Evolutionary conservation across 2,113 vertebrate species (phyloP), one percentile per base, ranked within the genome.

Genomic region (Agapornis roseicollis): DNA sequence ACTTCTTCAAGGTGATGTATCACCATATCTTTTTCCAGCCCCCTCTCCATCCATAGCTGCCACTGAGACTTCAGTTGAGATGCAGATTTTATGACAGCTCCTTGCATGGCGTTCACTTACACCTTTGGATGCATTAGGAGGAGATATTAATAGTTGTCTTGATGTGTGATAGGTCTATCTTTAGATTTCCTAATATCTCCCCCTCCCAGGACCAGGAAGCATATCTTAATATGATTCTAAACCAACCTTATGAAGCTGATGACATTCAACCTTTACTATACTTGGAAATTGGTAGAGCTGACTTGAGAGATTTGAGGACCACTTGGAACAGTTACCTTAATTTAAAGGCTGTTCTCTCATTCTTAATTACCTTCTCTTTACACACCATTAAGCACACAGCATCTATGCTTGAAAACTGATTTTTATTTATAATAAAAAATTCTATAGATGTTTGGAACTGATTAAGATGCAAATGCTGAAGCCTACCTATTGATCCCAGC

Each of bases 291-390:
- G 8, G 17, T 28, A 49, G 49, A 79, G 63, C 14, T 68, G 53
- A 78, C 49, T 35, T 50, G 15, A 19, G 13, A 37, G 14, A 23
- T 77, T 12, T 73, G 84, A 80, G 39, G 58, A 70, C 31, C 25
- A 27, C 33, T 50, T 60, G 42, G 35, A 84, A 86, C 5, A n/a
- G 44, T 79, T 29, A 53, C 20, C 18, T 92, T 85, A 53, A 85
- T 49, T 55, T 80, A 49, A 85, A 83, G 16, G 16, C 9, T 50
- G 12, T 50, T 85, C 80, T 58, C 17, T 69, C 25, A 23, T 55
- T 92, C 41, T 78, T 89, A 80, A 72, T 79, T 80, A 70, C 55
- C 20, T 76, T 91, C 80, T 70, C 84, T 80, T 85, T 92, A 73
- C 2, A 12, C 11, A 53, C 35, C 49, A 50, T 60, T 66, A 80